A percentile compares a stretch with the other conserved stretches of the same genome.
These are phyloP conservation scores for Trissolcus basalis DNA, from an alignment of 1,140 invertebrate genomes.

Conservation along the genomic window DNA sequence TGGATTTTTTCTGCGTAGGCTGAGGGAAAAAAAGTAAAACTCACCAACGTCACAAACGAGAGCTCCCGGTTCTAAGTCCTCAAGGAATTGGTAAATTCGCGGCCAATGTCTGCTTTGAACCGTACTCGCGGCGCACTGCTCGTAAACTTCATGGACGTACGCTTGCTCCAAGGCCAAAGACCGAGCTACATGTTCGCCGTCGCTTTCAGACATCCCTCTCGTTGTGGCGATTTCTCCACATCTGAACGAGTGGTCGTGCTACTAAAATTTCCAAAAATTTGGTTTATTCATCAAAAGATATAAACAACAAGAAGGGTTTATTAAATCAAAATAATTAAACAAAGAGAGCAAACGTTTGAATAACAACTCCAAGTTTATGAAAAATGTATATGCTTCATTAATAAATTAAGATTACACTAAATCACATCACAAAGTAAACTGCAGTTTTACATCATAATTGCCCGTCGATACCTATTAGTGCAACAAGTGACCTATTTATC, in stretches of 20 bases:
- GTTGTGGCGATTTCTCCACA: slow-evolving; percentile 63
- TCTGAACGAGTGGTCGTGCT: slow-evolving; percentile 65
- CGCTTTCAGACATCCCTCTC: slow-evolving; percentile 75
- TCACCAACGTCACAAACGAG: slow-evolving; percentile 95
- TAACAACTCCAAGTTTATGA: too few species aligned
- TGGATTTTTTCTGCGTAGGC: not conserved
- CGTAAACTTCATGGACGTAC: slow-evolving; percentile 96
- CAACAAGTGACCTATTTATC: too few species aligned
- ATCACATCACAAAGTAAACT: too few species aligned
- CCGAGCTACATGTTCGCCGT: slow-evolving; percentile 81
- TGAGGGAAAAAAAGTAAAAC: slow-evolving; percentile 10
- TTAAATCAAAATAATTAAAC: too few species aligned
- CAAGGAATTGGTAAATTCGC: slow-evolving; percentile 89
- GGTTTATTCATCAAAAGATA: not conserved
- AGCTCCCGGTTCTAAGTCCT: slow-evolving; percentile 91
- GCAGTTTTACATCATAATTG: too few species aligned
- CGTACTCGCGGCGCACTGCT: slow-evolving; percentile 85
- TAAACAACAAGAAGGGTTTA: too few species aligned
- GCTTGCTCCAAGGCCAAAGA: slow-evolving; percentile 92
- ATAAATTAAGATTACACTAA: too few species aligned
- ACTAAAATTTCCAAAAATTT: slow-evolving; percentile 46
- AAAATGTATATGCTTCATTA: too few species aligned
- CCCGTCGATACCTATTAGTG: too few species aligned
- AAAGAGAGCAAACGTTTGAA: too few species aligned
- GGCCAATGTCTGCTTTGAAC: slow-evolving; percentile 86